Percentiles rank a stretch among this genome's conserved stretches.
Evolutionary conservation across 2,113 vertebrate species (phyloP).

Genomic region (Ammodytes dubius): DNA sequence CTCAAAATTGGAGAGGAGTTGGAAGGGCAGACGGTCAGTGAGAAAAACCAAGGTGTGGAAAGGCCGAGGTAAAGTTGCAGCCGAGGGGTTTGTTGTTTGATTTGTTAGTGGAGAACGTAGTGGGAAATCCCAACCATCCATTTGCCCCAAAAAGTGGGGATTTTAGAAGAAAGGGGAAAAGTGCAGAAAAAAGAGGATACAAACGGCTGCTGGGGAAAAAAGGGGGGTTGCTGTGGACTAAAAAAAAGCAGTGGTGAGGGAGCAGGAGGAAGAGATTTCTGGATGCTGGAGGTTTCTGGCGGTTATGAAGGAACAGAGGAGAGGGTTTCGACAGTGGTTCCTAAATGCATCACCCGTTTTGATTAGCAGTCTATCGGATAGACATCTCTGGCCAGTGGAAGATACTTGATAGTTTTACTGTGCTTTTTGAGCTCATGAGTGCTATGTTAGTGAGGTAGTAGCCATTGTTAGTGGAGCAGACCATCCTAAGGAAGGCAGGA

Average conservation of each 20-base stretch:
- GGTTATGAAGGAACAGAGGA: slow-evolving; percentile 42
- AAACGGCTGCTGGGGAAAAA: slow-evolving; percentile 33
- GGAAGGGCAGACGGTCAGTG: slow-evolving; percentile 9
- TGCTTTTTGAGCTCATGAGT: slow-evolving; percentile 40
- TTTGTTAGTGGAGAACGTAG: slow-evolving; percentile 43
- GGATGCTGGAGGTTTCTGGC: slow-evolving; percentile 37
- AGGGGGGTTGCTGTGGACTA: slow-evolving; percentile 42
- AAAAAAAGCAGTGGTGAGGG: slow-evolving; percentile 46
- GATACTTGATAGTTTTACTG: slow-evolving; percentile 44
- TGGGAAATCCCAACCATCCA: slow-evolving; percentile 36
- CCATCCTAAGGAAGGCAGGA: slow-evolving; percentile 46
- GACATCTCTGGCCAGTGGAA: slow-evolving; percentile 28
- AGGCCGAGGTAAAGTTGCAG: slow-evolving; percentile 35
- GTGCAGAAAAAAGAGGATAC: slow-evolving; percentile 25
- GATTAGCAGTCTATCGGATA: slow-evolving; percentile 17
- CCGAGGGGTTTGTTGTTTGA: slow-evolving; percentile 26
- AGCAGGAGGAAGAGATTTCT: slow-evolving; percentile 40
- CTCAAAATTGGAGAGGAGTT: slow-evolving; percentile 17
- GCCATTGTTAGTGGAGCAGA: slow-evolving; percentile 63
- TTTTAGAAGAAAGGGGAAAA: slow-evolving; percentile 44
- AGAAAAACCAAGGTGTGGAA: slow-evolving; percentile 45
- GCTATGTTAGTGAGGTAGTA: slow-evolving; percentile 48
- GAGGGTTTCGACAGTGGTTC: slow-evolving; percentile 36
- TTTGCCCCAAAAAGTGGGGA: slow-evolving; percentile 24
- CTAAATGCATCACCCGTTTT: slow-evolving; percentile 35